Conservation (phyloP, 2,888 invertebrate genomes). For the Epicampocera succincta region DNA sequence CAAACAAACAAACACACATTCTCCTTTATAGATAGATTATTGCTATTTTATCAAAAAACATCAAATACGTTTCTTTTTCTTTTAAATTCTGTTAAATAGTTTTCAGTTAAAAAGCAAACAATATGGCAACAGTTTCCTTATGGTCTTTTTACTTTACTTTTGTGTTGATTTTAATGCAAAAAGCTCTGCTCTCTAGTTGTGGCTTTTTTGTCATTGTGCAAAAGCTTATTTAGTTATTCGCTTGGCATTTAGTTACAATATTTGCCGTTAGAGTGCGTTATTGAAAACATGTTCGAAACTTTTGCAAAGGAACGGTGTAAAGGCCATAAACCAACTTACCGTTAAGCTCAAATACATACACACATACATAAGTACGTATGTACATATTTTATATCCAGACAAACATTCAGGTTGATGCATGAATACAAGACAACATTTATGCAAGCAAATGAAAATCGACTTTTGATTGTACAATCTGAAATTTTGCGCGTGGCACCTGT, state of each 20-base stretch:
- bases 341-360: neutral
- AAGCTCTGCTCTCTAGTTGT: slow-evolving; percentile 35
- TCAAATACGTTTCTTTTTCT: no score
- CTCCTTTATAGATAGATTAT: no score
- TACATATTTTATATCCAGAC: no score
- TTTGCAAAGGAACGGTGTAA: slow-evolving; percentile 5
- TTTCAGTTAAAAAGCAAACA: no score
- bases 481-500: no score
- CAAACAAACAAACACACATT: no score
- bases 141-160: neutral
- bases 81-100: no score
- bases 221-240: slow-evolving; percentile 57
- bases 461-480: no score
- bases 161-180: neutral
- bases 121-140: slow-evolving; percentile 8
- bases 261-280: slow-evolving; percentile 66
- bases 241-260: slow-evolving; percentile 51
- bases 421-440: neutral
- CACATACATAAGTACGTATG: no score
- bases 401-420: neutral
- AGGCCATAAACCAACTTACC: neutral
- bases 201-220: neutral
- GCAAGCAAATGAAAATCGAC: no score
- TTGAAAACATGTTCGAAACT: slow-evolving; percentile 24
- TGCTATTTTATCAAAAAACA: no score